phyloP scores from a whole-genome alignment of 2,797 vertebrate species.

The Holocentrus rufus region DNA sequence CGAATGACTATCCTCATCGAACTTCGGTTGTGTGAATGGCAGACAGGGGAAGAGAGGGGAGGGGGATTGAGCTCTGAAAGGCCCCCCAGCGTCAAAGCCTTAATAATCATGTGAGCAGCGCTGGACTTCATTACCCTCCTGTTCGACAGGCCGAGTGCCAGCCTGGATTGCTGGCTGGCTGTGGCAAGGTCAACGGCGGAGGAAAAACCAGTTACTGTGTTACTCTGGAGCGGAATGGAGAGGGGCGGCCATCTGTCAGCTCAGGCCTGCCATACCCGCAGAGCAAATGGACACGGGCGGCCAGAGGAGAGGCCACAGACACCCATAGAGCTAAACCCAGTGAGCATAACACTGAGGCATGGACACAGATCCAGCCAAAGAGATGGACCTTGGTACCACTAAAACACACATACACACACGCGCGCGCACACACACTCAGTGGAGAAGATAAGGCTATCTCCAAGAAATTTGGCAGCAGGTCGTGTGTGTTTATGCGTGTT shows the following conservation, averaged over 20 bases:
- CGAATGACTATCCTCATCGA: conserved; percentile 77
- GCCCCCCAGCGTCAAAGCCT: conserved; percentile 83
- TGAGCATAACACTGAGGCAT: conserved; percentile 79
- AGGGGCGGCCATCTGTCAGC: conserved; percentile 87
- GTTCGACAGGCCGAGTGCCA: conserved; percentile 85
- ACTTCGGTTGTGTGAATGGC: conserved; percentile 76
- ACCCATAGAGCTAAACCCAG: conserved; percentile 82
- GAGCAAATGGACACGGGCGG: conserved; percentile 86
- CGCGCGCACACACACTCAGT: conserved; percentile 64
- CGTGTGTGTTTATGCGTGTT: conserved; percentile 78
- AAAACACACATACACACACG: conserved; percentile 74
- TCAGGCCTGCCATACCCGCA: conserved; percentile 84
- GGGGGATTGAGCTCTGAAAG: conserved; percentile 78
- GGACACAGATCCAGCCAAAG: conserved; percentile 75
- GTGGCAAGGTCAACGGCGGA: conserved; percentile 88
- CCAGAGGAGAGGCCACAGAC: conserved; percentile 84
- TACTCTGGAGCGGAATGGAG: conserved; percentile 85
- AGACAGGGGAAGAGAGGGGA: conserved; percentile 73
- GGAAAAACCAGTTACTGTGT: conserved; percentile 88
- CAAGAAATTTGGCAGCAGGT: conserved; percentile 78
- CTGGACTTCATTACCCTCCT: conserved; percentile 87
- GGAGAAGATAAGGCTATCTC: conserved; percentile 67
- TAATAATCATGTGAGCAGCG: conserved; percentile 86
- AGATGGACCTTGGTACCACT: conserved; percentile 79
- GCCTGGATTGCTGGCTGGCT: conserved; percentile 84